Base-by-base conservation (phyloP, 2,888 invertebrate species). In the Gisinianus flammeolus region DNA sequence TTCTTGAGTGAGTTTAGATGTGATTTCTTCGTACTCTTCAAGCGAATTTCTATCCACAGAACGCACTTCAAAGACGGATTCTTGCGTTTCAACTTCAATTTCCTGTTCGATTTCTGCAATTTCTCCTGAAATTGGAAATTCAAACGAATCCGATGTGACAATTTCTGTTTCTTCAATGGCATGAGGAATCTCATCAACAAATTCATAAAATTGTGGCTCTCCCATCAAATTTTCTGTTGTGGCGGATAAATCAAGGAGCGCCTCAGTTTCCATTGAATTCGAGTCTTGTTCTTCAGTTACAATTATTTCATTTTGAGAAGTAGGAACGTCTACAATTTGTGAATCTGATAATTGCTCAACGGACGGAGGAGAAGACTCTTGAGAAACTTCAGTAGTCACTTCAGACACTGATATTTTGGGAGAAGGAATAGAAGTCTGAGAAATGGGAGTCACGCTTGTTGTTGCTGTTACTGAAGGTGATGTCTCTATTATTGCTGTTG, bases 111-210 rank as follows among this genome's bases (percentile, higher is more conserved):
- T 66, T 67, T 66, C 74, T 10, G 52, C n/a, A 16, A 54, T 54
- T 16, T 54, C 54, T n/a, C n/a, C 12, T 44, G 44, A 44, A 26
- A 62, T 62, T 6, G 26, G 26, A 62, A 62, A 62, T 35, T 44
- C 31, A 8, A 22, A 58, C 1, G 12, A 31, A 22, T 66, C 74
- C 2, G 44, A 52, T 35, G 64, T 44, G 10, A 35, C 66, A 19
- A 72, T 54, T 71, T 66, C 72, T 0, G 62, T 77, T 24, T 77
- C 62, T 26, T 62, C 12, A 12, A 4, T 26, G 2, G 71, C 77
- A 8, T 6, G 28, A 5, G 77, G 77, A 33, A 77, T 72, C 16
- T 77, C 71, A 33, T 77, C 77, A 10, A 64, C 64, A 31, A 77
- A 44, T 71, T 77, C 71, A 62, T 56, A 77, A 6, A 58, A 28